phyloP scores from a whole-genome alignment of 2,797 vertebrate genomes.

The Valencia hispanica region DNA sequence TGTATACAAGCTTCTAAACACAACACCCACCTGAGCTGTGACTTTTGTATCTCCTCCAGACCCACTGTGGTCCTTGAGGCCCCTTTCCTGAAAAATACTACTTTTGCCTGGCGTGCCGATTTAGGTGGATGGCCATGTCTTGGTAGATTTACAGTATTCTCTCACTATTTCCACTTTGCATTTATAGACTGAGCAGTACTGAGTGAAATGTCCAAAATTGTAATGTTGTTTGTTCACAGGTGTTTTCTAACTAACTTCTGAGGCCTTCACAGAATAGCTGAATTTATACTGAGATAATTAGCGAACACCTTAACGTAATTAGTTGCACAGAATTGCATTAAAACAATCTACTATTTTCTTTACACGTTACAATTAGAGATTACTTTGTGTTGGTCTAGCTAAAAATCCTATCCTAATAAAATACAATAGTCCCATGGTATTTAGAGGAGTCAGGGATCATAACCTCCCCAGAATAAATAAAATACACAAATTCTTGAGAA shows the following conservation, averaged over 20 bases:
- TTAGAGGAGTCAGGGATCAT: too few species aligned
- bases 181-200: not conserved
- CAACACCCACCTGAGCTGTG: too few species aligned
- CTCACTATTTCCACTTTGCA: not conserved
- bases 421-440: too few species aligned
- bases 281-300: not conserved
- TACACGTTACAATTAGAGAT: not conserved
- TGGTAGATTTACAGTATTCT: not conserved
- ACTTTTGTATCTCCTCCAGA: not conserved
- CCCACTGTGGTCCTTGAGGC: not conserved
- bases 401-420: not conserved
- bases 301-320: too few species aligned
- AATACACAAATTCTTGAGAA: too few species aligned
- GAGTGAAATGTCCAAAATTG: not conserved
- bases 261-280: not conserved
- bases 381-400: not conserved
- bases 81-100: not conserved
- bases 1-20: too few species aligned
- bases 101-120: not conserved
- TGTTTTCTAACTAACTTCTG: not conserved
- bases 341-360: not conserved
- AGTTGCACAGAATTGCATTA: too few species aligned
- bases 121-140: not conserved
- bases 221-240: not conserved
- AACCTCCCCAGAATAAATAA: too few species aligned